Percentiles rank a stretch among this genome's conserved stretches.
Conservation (phyloP, 2,113 vertebrate species). For the Halcyon malimbica region DNA sequence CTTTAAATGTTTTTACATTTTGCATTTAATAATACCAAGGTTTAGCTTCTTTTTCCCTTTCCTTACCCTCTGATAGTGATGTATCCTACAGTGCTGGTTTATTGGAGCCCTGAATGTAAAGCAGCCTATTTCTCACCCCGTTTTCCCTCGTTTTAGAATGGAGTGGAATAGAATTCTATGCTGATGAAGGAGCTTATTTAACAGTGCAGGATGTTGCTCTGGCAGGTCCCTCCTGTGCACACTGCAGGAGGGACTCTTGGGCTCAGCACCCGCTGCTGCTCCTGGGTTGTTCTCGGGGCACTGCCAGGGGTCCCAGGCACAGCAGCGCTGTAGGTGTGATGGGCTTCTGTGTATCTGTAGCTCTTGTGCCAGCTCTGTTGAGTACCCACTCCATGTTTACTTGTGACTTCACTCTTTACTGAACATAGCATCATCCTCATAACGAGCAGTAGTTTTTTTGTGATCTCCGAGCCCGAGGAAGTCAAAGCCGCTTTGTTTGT, state of each 20-base stretch:
- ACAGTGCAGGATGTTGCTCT: neutral
- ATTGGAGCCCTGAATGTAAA: neutral
- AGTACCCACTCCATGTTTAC: neutral
- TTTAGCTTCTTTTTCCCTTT: neutral
- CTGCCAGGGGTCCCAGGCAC: neutral
- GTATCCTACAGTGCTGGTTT: neutral
- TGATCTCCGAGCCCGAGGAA: neutral
- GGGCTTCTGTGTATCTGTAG: neutral
- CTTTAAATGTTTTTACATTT: conserved; percentile 41
- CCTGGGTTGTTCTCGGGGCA: neutral
- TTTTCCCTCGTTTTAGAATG: neutral
- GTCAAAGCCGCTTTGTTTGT: neutral
- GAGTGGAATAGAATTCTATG: neutral
- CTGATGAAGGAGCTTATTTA: neutral
- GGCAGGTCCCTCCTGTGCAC: neutral
- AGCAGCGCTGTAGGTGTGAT: fast-evolving
- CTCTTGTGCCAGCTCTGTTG: neutral
- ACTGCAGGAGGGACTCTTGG: fast-evolving
- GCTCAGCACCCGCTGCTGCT: neutral
- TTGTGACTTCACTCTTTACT: neutral
- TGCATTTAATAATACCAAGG: neutral
- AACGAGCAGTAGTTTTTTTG: neutral
- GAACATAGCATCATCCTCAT: neutral
- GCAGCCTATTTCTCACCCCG: neutral
- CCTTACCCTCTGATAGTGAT: neutral